Conservation (phyloP, 1,140 invertebrate genomes). For the Laupala kohalensis region DNA sequence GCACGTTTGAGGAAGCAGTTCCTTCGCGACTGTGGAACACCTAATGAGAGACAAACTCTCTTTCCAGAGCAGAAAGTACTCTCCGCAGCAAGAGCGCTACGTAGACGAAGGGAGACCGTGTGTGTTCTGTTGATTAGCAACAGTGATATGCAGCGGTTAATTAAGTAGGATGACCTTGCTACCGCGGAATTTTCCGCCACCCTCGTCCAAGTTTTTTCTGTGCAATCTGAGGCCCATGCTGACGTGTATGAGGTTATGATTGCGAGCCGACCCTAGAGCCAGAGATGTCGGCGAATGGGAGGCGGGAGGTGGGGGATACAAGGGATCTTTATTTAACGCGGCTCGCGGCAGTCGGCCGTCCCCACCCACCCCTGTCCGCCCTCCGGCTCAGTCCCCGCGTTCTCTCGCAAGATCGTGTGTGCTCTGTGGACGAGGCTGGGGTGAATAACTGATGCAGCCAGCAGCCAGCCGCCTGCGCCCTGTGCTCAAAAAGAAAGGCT, state of each 20-base stretch:
- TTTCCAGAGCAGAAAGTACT: neutral
- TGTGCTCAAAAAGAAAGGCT: neutral
- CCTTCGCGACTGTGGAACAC: neutral
- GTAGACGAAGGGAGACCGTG: neutral
- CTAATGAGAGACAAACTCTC: neutral
- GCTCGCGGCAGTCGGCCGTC: neutral
- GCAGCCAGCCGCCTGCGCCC: no score
- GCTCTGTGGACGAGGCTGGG: neutral
- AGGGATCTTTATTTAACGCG: neutral
- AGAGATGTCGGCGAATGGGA: neutral
- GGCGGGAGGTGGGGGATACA: no score
- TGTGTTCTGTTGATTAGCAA: neutral
- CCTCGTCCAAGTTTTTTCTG: neutral
- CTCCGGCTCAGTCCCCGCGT: neutral
- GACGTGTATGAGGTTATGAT: neutral
- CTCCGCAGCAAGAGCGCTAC: no score
- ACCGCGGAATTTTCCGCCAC: neutral
- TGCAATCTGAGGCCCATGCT: neutral
- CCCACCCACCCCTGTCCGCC: neutral
- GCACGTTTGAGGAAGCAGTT: neutral
- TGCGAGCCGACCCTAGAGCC: neutral
- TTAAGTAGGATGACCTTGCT: neutral
- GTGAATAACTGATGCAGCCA: neutral
- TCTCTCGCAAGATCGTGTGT: neutral
- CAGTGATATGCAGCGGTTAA: neutral